A percentile compares a stretch with the other conserved stretches of the same genome.
phyloP scores from a whole-genome alignment of 2,888 invertebrate genomes.

The Drosophila picticornis region DNA sequence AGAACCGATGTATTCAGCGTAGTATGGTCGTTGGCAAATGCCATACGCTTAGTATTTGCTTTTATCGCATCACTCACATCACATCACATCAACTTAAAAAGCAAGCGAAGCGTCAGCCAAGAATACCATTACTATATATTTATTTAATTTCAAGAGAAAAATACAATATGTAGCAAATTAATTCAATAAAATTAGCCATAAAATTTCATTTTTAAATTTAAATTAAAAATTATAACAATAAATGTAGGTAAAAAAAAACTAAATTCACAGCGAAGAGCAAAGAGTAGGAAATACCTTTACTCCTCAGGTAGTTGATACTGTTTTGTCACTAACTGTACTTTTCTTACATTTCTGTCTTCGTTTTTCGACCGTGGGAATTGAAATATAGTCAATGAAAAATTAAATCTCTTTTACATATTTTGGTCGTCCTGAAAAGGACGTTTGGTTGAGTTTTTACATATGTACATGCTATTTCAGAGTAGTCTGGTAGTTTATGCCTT shows the following conservation, averaged over 20 bases:
- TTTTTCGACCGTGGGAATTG: neutral
- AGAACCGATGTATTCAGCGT: neutral
- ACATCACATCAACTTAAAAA: neutral
- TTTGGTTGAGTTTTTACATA: conserved; percentile 3
- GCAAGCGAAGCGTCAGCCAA: neutral
- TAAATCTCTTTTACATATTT: conserved; percentile 1
- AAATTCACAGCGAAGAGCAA: neutral
- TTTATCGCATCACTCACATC: neutral
- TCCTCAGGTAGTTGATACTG: neutral
- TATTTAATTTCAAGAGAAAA: neutral
- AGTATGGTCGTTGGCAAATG: too few relatives aligned
- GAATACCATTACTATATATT: neutral
- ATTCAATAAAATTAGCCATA: neutral
- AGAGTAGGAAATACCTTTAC: neutral
- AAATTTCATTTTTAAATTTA: neutral
- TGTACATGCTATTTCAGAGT: neutral
- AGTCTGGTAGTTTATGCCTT: too few relatives aligned
- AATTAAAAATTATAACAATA: neutral
- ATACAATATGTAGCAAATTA: neutral
- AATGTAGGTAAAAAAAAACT: neutral
- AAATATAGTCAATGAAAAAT: neutral
- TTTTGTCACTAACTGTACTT: neutral
- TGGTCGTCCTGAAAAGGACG: conserved; percentile 5
- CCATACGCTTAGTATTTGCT: too few relatives aligned
- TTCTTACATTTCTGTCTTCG: neutral